Evolutionary conservation across 2,113 vertebrate species (phyloP).

Genomic region (Alaudala cheleensis): DNA sequence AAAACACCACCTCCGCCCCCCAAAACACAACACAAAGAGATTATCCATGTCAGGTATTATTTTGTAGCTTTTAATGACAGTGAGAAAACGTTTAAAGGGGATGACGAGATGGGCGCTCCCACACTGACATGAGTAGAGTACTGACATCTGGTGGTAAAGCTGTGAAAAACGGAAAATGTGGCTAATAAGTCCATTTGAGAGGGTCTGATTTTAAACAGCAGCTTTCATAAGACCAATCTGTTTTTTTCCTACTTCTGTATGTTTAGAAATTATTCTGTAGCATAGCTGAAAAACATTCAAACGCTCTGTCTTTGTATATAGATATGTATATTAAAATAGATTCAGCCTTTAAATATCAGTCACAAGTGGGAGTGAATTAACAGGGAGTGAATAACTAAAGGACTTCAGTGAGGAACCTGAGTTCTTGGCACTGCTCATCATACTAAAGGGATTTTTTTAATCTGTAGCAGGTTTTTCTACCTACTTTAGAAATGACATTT

Average conservation of each 20-base stretch:
- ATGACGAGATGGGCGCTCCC: neutral
- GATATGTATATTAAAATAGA: neutral
- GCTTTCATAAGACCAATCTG: neutral
- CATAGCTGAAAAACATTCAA: neutral
- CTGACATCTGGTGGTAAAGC: conserved; percentile 68
- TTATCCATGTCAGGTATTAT: neutral
- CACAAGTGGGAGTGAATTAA: neutral
- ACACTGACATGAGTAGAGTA: neutral
- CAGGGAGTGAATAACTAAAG: neutral
- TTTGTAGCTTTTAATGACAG: neutral
- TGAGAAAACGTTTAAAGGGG: conserved; percentile 43
- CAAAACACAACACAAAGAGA: neutral
- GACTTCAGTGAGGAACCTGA: neutral
- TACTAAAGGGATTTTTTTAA: neutral
- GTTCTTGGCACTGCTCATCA: neutral
- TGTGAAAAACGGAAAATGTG: neutral
- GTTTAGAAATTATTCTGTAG: neutral
- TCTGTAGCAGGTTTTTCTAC: neutral
- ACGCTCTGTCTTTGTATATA: neutral
- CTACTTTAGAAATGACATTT: neutral
- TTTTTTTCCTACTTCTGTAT: neutral
- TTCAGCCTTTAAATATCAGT: neutral
- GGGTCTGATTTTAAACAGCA: neutral
- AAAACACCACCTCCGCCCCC: neutral
- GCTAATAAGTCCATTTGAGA: neutral